These are phyloP conservation scores for Ranitomeya variabilis DNA, from an alignment of 2,113 vertebrate species.

Conservation along the genomic window DNA sequence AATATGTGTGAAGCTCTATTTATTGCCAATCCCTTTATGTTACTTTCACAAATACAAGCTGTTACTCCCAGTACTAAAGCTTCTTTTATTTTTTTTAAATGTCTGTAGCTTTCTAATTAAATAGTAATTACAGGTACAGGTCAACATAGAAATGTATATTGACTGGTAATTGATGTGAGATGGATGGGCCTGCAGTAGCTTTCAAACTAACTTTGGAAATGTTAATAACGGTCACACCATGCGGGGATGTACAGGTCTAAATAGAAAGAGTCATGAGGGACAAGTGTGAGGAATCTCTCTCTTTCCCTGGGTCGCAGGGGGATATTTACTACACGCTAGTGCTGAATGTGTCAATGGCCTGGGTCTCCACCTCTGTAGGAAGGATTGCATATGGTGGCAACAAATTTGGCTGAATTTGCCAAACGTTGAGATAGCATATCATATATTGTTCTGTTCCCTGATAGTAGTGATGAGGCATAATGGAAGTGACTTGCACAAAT, in stretches of 20 bases:
- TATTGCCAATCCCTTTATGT: slow-evolving; percentile 26
- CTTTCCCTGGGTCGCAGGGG: background rate
- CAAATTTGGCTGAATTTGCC: background rate
- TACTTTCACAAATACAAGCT: slow-evolving; percentile 44
- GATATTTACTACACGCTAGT: background rate
- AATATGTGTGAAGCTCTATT: slow-evolving; percentile 35
- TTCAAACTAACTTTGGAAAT: slow-evolving; percentile 18
- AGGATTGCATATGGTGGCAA: background rate
- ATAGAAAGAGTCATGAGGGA: background rate
- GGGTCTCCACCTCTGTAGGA: background rate
- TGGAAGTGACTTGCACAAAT: background rate
- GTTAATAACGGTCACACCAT: slow-evolving; percentile 33
- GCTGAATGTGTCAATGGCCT: background rate
- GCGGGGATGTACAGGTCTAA: background rate
- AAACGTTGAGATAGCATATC: background rate
- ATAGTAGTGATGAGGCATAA: background rate
- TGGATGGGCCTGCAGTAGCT: slow-evolving; percentile 17
- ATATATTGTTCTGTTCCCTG: background rate
- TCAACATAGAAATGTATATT: slow-evolving; percentile 42
- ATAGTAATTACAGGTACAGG: slow-evolving; percentile 27
- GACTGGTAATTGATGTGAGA: slow-evolving; percentile 22
- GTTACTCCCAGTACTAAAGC: background rate
- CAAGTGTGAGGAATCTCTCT: background rate
- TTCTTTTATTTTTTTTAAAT: slow-evolving; percentile 32
- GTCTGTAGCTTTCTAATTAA: slow-evolving; percentile 25